phyloP scores from a whole-genome alignment of 2,113 vertebrate species.

The Ascaphus truei region DNA sequence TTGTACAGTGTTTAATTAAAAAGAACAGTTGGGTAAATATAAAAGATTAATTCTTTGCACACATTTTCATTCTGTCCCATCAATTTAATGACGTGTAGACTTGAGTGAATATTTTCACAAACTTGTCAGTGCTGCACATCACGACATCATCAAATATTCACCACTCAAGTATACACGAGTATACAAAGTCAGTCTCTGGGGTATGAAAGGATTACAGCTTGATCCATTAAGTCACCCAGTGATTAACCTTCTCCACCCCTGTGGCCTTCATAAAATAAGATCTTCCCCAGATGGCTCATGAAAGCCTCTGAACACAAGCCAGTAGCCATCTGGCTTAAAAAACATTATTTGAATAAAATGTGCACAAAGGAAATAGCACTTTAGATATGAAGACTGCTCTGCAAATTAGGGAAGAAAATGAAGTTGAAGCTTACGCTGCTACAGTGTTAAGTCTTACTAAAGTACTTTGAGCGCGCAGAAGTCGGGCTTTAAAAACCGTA shows the following conservation, averaged over 20 bases:
- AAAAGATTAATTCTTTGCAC: no score
- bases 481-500: no score
- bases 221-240: slow-evolving; percentile 39
- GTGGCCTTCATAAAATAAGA: slow-evolving; percentile 35
- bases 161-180: slow-evolving; percentile 9
- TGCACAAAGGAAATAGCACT: background rate
- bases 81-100: no score
- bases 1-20: no score
- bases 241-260: slow-evolving; percentile 32
- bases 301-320: background rate
- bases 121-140: slow-evolving; percentile 1
- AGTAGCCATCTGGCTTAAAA: slow-evolving; percentile 18
- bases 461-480: no score
- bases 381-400: no score
- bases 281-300: slow-evolving; percentile 44
- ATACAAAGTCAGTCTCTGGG: slow-evolving; percentile 35
- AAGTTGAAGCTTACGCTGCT: no score
- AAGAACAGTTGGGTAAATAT: no score
- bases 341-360: background rate
- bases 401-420: no score
- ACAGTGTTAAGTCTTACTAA: no score
- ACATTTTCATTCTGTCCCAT: no score
- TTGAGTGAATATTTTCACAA: no score
- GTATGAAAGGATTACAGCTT: slow-evolving; percentile 25
- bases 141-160: slow-evolving; percentile 3